A percentile compares a stretch with the other conserved stretches of the same genome.
Conservation (phyloP, 2,113 vertebrate species). For the Poicephalus gulielmi region DNA sequence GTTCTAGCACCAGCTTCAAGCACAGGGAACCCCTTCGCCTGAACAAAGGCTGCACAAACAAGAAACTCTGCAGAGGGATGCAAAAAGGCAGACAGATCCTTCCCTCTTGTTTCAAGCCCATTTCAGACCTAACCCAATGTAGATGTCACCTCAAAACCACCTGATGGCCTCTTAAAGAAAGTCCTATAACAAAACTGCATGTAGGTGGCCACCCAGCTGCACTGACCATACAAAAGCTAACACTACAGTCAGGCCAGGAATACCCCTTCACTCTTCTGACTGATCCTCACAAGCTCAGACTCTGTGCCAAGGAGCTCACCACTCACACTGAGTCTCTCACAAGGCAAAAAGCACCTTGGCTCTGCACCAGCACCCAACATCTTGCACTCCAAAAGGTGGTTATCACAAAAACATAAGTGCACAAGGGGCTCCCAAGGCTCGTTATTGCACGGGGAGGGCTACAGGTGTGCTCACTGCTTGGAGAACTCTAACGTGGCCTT, state of each 20-base stretch:
- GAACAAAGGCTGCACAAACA: neutral
- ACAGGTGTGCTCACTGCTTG: neutral
- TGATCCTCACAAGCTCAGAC: neutral
- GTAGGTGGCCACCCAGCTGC: neutral
- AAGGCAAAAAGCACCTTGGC: neutral
- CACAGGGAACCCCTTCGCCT: neutral
- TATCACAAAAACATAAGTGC: neutral
- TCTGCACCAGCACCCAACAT: neutral
- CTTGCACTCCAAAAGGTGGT: neutral
- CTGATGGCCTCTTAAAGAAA: neutral
- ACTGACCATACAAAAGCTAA: neutral
- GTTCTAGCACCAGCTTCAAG: neutral
- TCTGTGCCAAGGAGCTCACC: neutral
- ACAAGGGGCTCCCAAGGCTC: neutral
- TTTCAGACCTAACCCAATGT: neutral
- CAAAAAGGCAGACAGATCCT: neutral
- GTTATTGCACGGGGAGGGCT: neutral
- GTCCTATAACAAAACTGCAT: neutral
- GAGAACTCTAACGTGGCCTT: neutral
- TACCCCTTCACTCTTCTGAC: neutral
- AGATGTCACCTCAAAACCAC: neutral
- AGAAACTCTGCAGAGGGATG: neutral
- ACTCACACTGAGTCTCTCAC: rapidly evolving
- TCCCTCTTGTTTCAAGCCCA: neutral
- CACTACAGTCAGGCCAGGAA: neutral